Conservation (phyloP, 2,797 vertebrate species). For the Oophaga sylvatica region DNA sequence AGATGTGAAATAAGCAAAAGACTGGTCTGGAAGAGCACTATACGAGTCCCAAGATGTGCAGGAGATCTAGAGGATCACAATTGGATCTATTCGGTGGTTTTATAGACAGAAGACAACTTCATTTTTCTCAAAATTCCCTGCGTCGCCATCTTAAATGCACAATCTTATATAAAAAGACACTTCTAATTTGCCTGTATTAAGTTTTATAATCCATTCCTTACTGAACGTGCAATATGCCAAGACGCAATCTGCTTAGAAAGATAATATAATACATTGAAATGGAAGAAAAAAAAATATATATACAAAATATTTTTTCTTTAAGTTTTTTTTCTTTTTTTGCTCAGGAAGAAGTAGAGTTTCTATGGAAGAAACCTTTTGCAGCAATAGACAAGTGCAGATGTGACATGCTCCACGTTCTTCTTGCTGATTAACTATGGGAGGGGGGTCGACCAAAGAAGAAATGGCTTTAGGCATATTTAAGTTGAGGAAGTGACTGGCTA, state of each 20-base stretch:
- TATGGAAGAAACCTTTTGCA: slow-evolving; percentile 36
- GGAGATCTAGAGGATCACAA: neutral
- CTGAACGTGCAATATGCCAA: slow-evolving; percentile 28
- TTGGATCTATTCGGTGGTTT: neutral
- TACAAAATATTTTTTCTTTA: neutral
- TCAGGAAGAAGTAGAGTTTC: slow-evolving; percentile 13
- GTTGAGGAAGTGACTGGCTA: neutral
- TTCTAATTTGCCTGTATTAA: slow-evolving; percentile 11
- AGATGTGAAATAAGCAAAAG: neutral
- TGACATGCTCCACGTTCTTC: slow-evolving; percentile 1
- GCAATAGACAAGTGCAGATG: slow-evolving; percentile 48
- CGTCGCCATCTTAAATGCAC: neutral
- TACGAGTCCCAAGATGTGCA: neutral
- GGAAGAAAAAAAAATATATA: slow-evolving; percentile 18
- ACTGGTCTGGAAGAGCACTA: neutral
- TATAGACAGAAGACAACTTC: neutral
- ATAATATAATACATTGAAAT: slow-evolving; percentile 37
- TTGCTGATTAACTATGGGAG: neutral
- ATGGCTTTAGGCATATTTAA: neutral
- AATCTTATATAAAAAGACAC: neutral
- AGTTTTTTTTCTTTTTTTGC: too few species aligned
- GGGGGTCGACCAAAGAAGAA: neutral
- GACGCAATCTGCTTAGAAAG: slow-evolving; percentile 19
- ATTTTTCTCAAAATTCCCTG: neutral
- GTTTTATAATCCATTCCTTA: slow-evolving; percentile 1